Conservation (phyloP, 2,888 invertebrate species). For the Eledona agricola region DNA sequence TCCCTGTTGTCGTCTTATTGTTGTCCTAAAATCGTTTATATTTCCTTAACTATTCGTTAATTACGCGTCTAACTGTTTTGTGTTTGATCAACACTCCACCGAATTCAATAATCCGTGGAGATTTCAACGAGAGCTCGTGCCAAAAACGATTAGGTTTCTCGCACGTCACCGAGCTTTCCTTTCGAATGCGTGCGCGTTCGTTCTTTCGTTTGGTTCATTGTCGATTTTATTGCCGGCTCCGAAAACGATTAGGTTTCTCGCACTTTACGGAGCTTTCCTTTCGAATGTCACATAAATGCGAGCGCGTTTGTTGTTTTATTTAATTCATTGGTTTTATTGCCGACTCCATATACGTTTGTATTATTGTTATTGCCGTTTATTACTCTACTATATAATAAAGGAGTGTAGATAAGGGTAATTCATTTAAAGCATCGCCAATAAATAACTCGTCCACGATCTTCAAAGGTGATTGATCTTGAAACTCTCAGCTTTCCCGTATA, state of each 20-base stretch:
- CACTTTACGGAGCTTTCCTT: slow-evolving; percentile 33
- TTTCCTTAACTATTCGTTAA: slow-evolving; percentile 15
- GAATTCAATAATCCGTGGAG: too few species aligned
- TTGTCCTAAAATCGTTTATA: slow-evolving; percentile 1
- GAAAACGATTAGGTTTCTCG: too few species aligned
- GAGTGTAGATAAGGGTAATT: slow-evolving; percentile 38
- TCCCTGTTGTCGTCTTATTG: slow-evolving; percentile 5
- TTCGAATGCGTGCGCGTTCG: too few species aligned
- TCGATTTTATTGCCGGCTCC: slow-evolving; percentile 37
- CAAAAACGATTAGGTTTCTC: too few species aligned
- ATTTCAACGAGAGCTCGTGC: too few species aligned
- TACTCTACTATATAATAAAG: slow-evolving; percentile 31
- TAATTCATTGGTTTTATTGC: slow-evolving; percentile 38
- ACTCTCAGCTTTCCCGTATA: slow-evolving; percentile 7
- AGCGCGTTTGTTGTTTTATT: slow-evolving; percentile 32
- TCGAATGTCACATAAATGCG: slow-evolving; percentile 15
- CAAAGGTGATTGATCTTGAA: slow-evolving; percentile 33
- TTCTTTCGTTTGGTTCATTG: too few species aligned
- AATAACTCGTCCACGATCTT: slow-evolving; percentile 30
- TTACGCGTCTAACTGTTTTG: slow-evolving; percentile 16
- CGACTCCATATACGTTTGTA: slow-evolving; percentile 33
- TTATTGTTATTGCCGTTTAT: slow-evolving; percentile 35
- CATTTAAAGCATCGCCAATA: slow-evolving; percentile 33
- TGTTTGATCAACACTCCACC: too few species aligned
- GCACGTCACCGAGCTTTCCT: too few species aligned